These are phyloP conservation scores for Drosophila anomalata DNA, from an alignment of 2,888 invertebrate genomes.

Conservation along the genomic window DNA sequence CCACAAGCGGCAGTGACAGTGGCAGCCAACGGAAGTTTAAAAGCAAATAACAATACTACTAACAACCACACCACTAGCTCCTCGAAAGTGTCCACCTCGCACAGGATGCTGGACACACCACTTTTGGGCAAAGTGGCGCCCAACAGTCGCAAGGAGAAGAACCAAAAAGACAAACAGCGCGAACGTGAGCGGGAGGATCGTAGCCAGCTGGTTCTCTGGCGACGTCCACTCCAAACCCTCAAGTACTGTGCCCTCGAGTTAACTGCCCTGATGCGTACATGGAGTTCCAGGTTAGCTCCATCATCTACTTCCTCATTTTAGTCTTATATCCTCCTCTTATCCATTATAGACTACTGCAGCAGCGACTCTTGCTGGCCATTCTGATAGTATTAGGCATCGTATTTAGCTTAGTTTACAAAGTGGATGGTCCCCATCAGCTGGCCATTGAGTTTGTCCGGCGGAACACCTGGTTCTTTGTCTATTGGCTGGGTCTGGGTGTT, in stretches of 20 bases:
- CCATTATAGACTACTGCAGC: conserved; percentile 79
- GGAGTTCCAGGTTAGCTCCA: conserved; percentile 85
- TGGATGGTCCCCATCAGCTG: conserved; percentile 83
- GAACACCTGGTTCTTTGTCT: conserved; percentile 85
- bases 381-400: conserved; percentile 81
- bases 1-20: background rate
- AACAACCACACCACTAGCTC: conserved; percentile 11
- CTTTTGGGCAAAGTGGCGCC: conserved; percentile 37
- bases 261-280: conserved; percentile 86
- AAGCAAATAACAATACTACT: conserved; percentile 34
- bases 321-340: background rate
- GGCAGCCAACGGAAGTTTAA: conserved; percentile 44
- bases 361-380: conserved; percentile 79
- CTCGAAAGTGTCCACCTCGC: conserved; percentile 2
- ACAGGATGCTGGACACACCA: background rate
- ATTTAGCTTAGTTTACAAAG: conserved; percentile 81
- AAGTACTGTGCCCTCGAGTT: conserved; percentile 92
- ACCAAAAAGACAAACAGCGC: conserved; percentile 84
- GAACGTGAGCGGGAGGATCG: conserved; percentile 85
- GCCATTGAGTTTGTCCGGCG: conserved; percentile 80
- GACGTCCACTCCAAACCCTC: conserved; percentile 90
- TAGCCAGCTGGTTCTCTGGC: conserved; percentile 90
- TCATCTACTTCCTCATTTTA: background rate
- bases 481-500: conserved; percentile 97
- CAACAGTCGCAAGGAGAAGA: conserved; percentile 74